These are phyloP conservation scores for Eulithis prunata DNA, from an alignment of 2,888 invertebrate species.

Conservation along the genomic window DNA sequence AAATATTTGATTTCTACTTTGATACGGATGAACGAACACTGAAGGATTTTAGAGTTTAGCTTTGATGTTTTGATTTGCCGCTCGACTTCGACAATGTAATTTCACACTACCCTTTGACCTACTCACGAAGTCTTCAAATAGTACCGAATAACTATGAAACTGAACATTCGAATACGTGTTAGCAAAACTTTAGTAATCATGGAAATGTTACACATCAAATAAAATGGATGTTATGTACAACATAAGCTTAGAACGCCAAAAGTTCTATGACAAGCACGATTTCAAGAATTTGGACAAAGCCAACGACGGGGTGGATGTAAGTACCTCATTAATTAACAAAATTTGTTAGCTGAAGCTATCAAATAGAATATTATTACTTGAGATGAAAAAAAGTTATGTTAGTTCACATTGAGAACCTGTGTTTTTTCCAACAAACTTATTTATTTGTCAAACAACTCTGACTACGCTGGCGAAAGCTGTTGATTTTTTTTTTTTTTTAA, in stretches of 20 bases:
- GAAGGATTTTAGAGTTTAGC: background rate
- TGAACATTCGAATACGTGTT: slow-evolving; percentile 4
- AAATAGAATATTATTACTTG: too few relatives aligned
- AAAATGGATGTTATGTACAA: slow-evolving; percentile 66
- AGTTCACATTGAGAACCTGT: too few relatives aligned
- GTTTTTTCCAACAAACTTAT: too few relatives aligned
- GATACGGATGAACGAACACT: background rate
- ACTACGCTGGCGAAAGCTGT: too few relatives aligned
- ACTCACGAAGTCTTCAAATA: background rate
- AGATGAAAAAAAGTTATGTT: too few relatives aligned
- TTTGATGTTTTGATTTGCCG: background rate
- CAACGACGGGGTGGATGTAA: slow-evolving; percentile 66
- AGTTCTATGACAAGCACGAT: slow-evolving; percentile 63
- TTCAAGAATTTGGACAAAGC: slow-evolving; percentile 56
- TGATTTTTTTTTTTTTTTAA: too few relatives aligned
- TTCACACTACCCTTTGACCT: background rate
- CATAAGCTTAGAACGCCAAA: slow-evolving; percentile 61
- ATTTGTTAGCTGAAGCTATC: too few relatives aligned
- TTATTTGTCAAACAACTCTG: too few relatives aligned
- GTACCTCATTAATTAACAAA: slow-evolving; percentile 8
- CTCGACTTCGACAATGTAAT: background rate
- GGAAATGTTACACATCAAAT: slow-evolving; percentile 20
- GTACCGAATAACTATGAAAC: slow-evolving; percentile 9
- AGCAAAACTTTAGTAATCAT: slow-evolving; percentile 33
- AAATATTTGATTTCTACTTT: background rate